Conservation (phyloP, 2,113 vertebrate species). For the Hassar affinis region DNA sequence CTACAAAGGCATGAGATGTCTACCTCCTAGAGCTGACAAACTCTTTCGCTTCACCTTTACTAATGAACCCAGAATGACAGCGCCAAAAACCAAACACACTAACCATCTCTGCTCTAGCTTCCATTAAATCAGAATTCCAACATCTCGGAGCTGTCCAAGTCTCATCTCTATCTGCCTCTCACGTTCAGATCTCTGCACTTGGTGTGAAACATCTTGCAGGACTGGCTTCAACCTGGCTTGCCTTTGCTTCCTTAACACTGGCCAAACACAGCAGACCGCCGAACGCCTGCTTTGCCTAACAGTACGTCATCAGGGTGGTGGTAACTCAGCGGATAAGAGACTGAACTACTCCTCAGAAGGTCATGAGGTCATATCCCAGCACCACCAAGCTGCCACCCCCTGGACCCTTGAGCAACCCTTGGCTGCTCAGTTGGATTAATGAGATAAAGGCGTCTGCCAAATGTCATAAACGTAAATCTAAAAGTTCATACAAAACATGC, state of each 20-base stretch:
- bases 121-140: constrained; percentile 6
- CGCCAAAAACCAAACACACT: too few species aligned
- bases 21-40: background rate
- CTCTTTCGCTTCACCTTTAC: constrained; percentile 7
- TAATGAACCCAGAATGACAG: constrained; percentile 31
- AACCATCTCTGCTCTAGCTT: constrained; percentile 6
- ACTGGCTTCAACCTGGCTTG: background rate
- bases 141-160: background rate
- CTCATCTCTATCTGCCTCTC: background rate
- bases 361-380: too few species aligned
- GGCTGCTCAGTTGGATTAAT: too few species aligned
- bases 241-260: background rate
- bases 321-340: too few species aligned
- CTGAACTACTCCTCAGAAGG: too few species aligned
- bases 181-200: background rate
- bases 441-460: too few species aligned
- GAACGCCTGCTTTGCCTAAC: background rate
- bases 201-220: background rate
- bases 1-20: background rate
- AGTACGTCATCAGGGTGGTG: constrained; percentile 23
- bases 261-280: constrained; percentile 29
- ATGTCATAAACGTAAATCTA: too few species aligned
- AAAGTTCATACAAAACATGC: constrained; percentile 4
- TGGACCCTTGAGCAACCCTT: too few species aligned
- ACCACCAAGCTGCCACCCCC: too few species aligned